Evolutionary conservation across 2,113 vertebrate genomes (phyloP), one percentile per base, ranked within the genome.

Genomic region (Hassar affinis): DNA sequence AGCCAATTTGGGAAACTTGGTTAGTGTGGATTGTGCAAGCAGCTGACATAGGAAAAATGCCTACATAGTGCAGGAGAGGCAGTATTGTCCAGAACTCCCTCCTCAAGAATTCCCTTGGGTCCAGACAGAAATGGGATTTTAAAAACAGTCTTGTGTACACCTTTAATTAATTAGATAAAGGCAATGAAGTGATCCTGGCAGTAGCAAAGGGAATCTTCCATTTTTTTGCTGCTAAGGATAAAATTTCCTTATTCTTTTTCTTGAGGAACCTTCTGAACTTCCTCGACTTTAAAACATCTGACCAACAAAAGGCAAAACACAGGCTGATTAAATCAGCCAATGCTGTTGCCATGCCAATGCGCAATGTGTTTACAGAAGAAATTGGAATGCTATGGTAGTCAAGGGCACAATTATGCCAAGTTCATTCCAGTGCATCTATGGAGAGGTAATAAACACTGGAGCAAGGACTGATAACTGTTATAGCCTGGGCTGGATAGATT

Each of bases 291-390:
- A 6, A 47, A n/a, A 47, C 42, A 72, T 22, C 45, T 27, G 69
- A 12, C n/a, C 12, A 71, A 14, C 11, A 71, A 49, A 49, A 72
- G 45, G 68, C 42, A 49, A 3, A 27, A 52, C 47, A 18, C 7
- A 10, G 64, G 35, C 33, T 42, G 64, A 38, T 42, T 47, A 45
- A 74, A 17, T 30, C 7, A 18, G 18, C 18, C 52, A 38, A 14
- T 14, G 6, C 30, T 56, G 51, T 77, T 77, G 27, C 72, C 27
- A 76, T 76, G 49, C 72, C 72, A 76, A 35, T 54, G 27, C 38
- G 10, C 27, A 54, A 76, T 54, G 51, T 35, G 8, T 35, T 0
- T 33, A 7, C 1, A 22, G 22, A 35, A 35, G 15, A 54, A 33
- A 76, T 27, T 74, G 45, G 25, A 47, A 25, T 49, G 25, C 25